Conservation (phyloP, 2,797 vertebrate genomes). For the Gymnocypris eckloni region DNA sequence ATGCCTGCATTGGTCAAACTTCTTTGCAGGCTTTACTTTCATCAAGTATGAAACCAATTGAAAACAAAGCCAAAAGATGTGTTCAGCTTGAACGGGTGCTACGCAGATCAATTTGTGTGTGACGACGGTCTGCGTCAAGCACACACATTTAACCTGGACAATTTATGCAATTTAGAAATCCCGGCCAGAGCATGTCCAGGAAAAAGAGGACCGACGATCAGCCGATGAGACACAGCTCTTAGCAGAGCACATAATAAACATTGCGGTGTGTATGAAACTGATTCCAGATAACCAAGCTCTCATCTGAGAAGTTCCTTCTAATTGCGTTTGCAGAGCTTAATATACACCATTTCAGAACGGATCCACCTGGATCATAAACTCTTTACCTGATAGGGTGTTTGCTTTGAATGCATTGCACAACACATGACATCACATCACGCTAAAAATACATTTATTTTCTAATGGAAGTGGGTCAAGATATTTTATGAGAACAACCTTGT, state of each 20-base stretch:
- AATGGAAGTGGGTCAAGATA: constrained; percentile 13
- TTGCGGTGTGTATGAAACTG: neutral
- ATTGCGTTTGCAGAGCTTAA: neutral
- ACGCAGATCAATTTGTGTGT: neutral
- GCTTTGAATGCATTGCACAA: neutral
- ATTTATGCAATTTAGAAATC: neutral
- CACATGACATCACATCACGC: neutral
- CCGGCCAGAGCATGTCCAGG: neutral
- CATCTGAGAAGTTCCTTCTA: neutral
- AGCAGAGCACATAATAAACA: neutral
- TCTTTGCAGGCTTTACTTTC: neutral
- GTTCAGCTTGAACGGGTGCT: too few relatives aligned
- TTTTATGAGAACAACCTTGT: neutral
- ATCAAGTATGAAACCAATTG: neutral
- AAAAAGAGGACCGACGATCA: neutral
- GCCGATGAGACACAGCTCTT: neutral
- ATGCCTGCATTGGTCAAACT: neutral
- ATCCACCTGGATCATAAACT: neutral
- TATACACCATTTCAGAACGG: neutral
- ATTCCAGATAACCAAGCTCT: constrained; percentile 11
- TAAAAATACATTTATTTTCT: neutral
- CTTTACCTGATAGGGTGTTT: neutral
- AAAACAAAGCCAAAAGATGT: neutral
- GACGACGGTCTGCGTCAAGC: neutral
- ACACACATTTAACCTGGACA: neutral